Evolutionary conservation across 2,797 vertebrate genomes (phyloP).

Genomic region (Brotula barbata): DNA sequence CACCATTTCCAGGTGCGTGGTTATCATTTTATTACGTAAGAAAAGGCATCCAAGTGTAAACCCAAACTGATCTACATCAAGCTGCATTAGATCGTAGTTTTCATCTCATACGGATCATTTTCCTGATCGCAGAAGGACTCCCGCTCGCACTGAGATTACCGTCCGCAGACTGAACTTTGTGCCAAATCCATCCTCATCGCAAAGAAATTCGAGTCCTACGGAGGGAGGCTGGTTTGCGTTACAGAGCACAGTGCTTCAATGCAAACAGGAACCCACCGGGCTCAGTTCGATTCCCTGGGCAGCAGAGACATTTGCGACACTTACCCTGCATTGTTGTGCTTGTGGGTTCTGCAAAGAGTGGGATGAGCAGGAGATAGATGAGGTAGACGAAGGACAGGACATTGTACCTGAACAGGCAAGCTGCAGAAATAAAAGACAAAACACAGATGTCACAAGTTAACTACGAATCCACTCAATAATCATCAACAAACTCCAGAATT

Average conservation of each 20-base stretch:
- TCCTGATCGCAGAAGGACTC: constrained; percentile 59
- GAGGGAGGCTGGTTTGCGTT: constrained; percentile 56
- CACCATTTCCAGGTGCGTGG: too few species aligned
- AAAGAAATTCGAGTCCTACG: constrained; percentile 49
- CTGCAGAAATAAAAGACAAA: constrained; percentile 73
- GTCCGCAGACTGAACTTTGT: constrained; percentile 45
- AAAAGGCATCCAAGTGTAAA: constrained; percentile 18
- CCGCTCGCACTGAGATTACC: constrained; percentile 46
- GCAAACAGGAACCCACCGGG: constrained; percentile 37
- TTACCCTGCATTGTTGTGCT: constrained; percentile 95
- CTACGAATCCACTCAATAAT: background rate
- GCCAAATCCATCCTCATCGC: constrained; percentile 62
- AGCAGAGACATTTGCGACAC: constrained; percentile 39
- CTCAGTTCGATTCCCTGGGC: constrained; percentile 22
- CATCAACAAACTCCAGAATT: background rate
- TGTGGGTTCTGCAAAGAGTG: constrained; percentile 94
- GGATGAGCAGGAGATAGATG: constrained; percentile 97
- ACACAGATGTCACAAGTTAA: constrained; percentile 6
- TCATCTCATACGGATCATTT: constrained; percentile 47
- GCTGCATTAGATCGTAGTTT: too few species aligned
- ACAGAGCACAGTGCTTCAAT: too few species aligned
- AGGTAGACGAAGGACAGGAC: constrained; percentile 98
- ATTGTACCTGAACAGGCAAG: constrained; percentile 98
- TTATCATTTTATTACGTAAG: too few species aligned
- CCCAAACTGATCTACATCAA: constrained; percentile 27